Evolutionary conservation across 2,888 invertebrate genomes (phyloP).

Genomic region (Rotaria sp.): DNA sequence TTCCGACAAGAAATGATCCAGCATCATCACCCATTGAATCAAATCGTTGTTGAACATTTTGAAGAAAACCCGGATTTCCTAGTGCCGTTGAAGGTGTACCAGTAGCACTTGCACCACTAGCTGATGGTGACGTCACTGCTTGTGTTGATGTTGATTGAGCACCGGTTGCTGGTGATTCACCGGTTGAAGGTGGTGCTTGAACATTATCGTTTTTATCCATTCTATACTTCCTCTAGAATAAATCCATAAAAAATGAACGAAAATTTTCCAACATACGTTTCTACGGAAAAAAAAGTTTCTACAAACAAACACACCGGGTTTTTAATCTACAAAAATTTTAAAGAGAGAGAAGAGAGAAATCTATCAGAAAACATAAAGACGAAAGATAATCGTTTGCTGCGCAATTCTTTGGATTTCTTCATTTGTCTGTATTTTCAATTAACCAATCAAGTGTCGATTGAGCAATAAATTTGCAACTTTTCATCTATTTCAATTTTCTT

Average conservation of each 20-base stretch:
- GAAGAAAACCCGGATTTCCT: slow-evolving; percentile 3
- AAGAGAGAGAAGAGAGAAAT: not conserved
- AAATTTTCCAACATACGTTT: not conserved
- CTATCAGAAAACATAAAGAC: not conserved
- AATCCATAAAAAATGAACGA: not conserved
- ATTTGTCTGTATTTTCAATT: not conserved
- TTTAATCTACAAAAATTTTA: not conserved
- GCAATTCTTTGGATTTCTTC: slow-evolving; percentile 7
- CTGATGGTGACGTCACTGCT: not conserved
- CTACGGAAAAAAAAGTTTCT: not conserved
- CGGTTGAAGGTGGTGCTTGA: not conserved
- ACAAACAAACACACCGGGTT: not conserved
- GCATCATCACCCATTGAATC: not conserved
- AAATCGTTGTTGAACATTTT: not conserved
- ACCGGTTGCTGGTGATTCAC: not conserved
- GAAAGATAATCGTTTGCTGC: not conserved
- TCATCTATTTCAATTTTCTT: not conserved
- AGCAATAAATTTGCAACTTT: not conserved
- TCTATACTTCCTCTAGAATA: not conserved
- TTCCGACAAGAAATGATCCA: not conserved
- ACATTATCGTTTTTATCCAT: not conserved
- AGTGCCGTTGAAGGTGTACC: not conserved
- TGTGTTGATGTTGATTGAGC: not conserved
- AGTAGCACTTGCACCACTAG: not conserved
- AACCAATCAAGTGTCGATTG: not conserved